Conservation (phyloP, 2,888 invertebrate genomes). For the Pilophorus perplexus region DNA sequence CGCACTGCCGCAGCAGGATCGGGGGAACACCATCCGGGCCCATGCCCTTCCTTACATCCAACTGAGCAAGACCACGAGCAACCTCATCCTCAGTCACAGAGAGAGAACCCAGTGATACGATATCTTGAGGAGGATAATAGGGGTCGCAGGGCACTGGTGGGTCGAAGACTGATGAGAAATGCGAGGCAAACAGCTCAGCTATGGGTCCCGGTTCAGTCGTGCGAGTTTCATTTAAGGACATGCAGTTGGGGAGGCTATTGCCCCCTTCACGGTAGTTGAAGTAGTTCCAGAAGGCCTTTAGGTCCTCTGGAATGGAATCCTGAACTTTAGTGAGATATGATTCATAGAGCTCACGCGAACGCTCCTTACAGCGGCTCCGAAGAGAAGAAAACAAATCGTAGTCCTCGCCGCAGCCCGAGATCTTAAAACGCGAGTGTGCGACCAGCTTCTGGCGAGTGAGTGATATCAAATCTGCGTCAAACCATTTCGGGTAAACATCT, state of each 20-base stretch:
- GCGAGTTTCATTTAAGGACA: too few relatives aligned
- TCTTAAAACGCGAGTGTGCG: slow-evolving; percentile 5
- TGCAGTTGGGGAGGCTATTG: background rate
- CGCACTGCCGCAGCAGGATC: too few relatives aligned
- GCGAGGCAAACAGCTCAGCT: too few relatives aligned
- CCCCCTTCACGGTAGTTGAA: background rate
- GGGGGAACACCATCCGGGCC: too few relatives aligned
- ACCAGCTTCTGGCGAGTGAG: background rate
- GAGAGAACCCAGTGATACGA: too few relatives aligned
- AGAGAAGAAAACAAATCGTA: background rate
- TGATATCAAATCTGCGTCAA: background rate
- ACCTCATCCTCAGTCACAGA: too few relatives aligned
- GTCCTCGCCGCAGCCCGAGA: background rate
- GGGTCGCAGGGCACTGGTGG: too few relatives aligned
- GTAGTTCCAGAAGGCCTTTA: slow-evolving; percentile 1
- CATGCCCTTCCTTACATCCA: too few relatives aligned
- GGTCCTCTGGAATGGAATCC: background rate
- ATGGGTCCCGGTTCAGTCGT: too few relatives aligned
- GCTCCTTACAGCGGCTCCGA: background rate
- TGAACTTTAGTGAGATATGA: background rate
- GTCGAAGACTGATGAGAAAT: too few relatives aligned
- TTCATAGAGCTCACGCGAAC: background rate
- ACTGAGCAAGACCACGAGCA: too few relatives aligned
- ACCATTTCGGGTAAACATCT: background rate
- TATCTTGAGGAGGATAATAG: too few relatives aligned